Evolutionary conservation across 2,888 invertebrate species (phyloP).

Genomic region (Endotricha flammealis): DNA sequence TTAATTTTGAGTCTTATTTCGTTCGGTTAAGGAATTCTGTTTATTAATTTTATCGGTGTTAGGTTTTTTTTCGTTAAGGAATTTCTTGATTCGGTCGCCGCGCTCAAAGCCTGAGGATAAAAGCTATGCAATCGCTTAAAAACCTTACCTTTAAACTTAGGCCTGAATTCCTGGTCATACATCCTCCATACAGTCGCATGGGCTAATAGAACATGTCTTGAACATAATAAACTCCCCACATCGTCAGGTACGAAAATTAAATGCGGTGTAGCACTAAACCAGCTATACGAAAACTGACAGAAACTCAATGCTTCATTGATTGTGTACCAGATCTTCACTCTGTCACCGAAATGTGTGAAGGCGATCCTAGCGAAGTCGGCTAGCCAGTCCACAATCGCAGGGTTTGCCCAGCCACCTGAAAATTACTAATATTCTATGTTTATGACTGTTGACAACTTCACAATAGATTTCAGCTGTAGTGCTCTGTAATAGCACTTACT

Average conservation of each 20-base stretch:
- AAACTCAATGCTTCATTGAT: slow-evolving; percentile 32
- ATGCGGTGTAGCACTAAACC: slow-evolving; percentile 42
- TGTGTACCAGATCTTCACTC: slow-evolving; percentile 33
- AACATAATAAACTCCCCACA: slow-evolving; percentile 41
- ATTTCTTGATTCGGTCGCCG: no score
- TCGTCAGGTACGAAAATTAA: slow-evolving; percentile 18
- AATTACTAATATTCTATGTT: no score
- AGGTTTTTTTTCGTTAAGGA: no score
- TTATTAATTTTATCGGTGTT: no score
- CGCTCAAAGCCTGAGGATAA: no score
- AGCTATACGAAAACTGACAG: slow-evolving; percentile 46
- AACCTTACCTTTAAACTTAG: slow-evolving; percentile 52
- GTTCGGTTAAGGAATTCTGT: no score
- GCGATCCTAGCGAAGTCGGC: slow-evolving; percentile 27
- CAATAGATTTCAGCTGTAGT: no score
- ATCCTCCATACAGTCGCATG: slow-evolving; percentile 79
- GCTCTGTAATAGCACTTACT: no score
- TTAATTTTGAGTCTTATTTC: no score
- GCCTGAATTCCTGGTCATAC: slow-evolving; percentile 69
- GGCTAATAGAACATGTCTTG: slow-evolving; percentile 74
- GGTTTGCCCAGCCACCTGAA: slow-evolving; percentile 63
- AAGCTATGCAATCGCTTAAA: neutral
- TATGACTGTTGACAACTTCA: no score
- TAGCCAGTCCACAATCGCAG: slow-evolving; percentile 28
- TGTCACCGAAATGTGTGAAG: slow-evolving; percentile 27